Conservation (phyloP, 2,888 invertebrate genomes). For the Steinernema hermaphroditum region DNA sequence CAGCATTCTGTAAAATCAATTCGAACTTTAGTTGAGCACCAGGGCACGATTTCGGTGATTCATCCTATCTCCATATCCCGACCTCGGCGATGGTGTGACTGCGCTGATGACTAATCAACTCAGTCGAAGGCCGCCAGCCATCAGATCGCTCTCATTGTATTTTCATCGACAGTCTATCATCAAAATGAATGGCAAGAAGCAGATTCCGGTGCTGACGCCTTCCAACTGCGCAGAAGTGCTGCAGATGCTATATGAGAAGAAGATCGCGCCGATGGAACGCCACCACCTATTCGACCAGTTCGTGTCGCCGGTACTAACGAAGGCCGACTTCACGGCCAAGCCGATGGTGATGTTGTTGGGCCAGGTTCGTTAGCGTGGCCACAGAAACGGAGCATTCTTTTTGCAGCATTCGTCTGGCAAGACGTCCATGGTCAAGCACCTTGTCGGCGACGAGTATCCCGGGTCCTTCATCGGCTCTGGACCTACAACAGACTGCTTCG, state of each 20-base stretch:
- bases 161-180: too few species aligned
- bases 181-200: too few species aligned
- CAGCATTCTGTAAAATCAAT: too few species aligned
- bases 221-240: slow-evolving; percentile 18
- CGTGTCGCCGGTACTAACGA: slow-evolving; percentile 14
- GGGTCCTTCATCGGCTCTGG: slow-evolving; percentile 59
- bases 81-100: too few species aligned
- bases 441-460: slow-evolving; percentile 45
- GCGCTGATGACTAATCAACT: too few species aligned
- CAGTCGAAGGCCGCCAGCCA: too few species aligned
- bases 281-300: slow-evolving; percentile 31
- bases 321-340: slow-evolving; percentile 32
- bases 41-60: too few species aligned
- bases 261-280: slow-evolving; percentile 33
- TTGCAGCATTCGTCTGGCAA: slow-evolving; percentile 66
- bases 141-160: too few species aligned
- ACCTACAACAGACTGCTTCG: slow-evolving; percentile 58
- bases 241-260: slow-evolving; percentile 30
- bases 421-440: slow-evolving; percentile 63
- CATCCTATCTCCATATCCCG: too few species aligned
- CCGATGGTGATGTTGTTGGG: slow-evolving; percentile 35
- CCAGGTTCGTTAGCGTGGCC: background rate
- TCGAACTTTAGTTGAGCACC: too few species aligned
- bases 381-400: background rate
- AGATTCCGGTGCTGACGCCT: background rate